Base-by-base conservation (phyloP, 2,797 vertebrate genomes). In the Hydrolagus colliei region DNA sequence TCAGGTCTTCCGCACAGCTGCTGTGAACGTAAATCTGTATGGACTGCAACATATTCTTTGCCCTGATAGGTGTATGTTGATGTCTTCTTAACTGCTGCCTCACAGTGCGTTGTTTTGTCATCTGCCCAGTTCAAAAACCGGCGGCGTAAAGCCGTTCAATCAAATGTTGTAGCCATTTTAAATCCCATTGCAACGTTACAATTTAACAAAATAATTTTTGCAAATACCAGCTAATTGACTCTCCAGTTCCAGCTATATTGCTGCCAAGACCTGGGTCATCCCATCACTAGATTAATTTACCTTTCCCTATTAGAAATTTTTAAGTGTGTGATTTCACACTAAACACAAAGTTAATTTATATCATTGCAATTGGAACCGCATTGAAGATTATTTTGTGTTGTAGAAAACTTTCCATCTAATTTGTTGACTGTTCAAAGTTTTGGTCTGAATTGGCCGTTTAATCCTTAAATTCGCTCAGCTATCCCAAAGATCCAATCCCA, bases 191-290 rank as follows among this genome's bases (percentile, higher is more conserved):
- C 1, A 52, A 52, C 0, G 6, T 52, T 52, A 52, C 41, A 52
- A 52, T 52, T 52, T 52, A 52, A 52, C 41, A 52, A 52, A 52
- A 52, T 52, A 52, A 52, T 52, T 52, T 52, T 52, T 52, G 41
- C 41, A 3, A 52, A 3, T 52, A 52, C 41, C 41, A 52, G 41
- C 6, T 52, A 52, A 52, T 52, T 52, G 41, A 52, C 41, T 52
- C 6, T 52, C 41, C 41, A 52, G 41, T 84, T 84, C 68, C 63
- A 35, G 65, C 71, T 16, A 84, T 68, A 84, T 84, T 84, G 22
- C 79, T 12, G n/a, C 65, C 79, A 84, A 41, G 65, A 84, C 79
- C 52, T 4, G 79, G 79, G 79, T 84, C 79, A 84, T 71, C 10
- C 27, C 32, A 71, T 63, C 71, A 71, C 27, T 18, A 71, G 79